Percentiles rank a stretch among this genome's conserved stretches.
These are phyloP conservation scores for Nycteola revayana DNA, from an alignment of 2,888 invertebrate genomes.

Conservation along the genomic window DNA sequence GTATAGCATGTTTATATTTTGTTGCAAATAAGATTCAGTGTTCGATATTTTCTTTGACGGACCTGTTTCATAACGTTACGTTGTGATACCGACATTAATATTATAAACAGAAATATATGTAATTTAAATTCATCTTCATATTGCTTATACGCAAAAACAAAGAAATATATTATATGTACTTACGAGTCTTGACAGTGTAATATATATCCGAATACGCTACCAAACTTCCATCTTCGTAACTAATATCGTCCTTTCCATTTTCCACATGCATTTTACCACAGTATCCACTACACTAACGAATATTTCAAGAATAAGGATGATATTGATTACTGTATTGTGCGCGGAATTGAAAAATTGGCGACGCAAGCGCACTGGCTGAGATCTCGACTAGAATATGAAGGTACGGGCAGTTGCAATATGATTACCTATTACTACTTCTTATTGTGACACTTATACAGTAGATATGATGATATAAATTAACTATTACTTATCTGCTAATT, in stretches of 20 bases:
- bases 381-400: constrained; percentile 10
- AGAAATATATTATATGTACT: constrained; percentile 9
- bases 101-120: too few species aligned
- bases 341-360: constrained; percentile 55
- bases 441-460: constrained; percentile 1
- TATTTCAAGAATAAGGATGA: constrained; percentile 36
- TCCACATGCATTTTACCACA: constrained; percentile 57
- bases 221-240: constrained; percentile 57
- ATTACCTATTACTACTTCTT: background rate
- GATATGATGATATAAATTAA: background rate
- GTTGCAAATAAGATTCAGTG: too few species aligned
- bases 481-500: background rate
- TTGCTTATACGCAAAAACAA: too few species aligned
- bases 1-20: too few species aligned
- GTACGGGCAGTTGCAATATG: background rate
- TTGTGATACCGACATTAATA: too few species aligned
- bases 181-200: constrained; percentile 19
- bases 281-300: constrained; percentile 14
- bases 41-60: too few species aligned
- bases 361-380: constrained; percentile 18
- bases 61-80: too few species aligned
- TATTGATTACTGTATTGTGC: constrained; percentile 36
- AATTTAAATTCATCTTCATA: too few species aligned
- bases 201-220: constrained; percentile 48
- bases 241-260: constrained; percentile 53